Evolutionary conservation across 1,140 invertebrate genomes (phyloP).

Genomic region (Phocides pigmalion): DNA sequence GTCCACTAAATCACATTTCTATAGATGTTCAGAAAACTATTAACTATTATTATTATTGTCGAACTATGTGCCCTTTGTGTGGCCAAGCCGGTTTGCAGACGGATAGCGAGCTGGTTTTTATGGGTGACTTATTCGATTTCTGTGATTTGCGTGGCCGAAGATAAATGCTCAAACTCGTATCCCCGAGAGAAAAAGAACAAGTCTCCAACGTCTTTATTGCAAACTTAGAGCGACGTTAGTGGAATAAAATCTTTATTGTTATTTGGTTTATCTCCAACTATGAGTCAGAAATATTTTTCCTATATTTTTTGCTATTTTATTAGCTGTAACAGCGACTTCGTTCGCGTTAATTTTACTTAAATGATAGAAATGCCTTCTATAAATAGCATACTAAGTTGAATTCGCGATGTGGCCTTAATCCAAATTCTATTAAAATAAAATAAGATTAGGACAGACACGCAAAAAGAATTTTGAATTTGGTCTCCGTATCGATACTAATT

Average conservation of each 20-base stretch:
- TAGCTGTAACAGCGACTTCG: no score
- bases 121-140: constrained; percentile 52
- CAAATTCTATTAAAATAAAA: no score
- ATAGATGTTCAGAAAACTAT: constrained; percentile 78
- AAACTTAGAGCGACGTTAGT: not conserved
- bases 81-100: constrained; percentile 39
- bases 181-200: constrained; percentile 6
- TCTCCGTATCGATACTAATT: no score
- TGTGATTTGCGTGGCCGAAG: constrained; percentile 56
- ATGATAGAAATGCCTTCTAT: no score
- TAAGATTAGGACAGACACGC: no score
- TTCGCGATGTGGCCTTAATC: no score
- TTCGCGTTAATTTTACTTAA: no score
- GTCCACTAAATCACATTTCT: constrained; percentile 76
- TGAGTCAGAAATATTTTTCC: not conserved
- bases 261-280: not conserved
- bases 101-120: constrained; percentile 52
- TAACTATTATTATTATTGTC: constrained; percentile 78
- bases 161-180: constrained; percentile 39
- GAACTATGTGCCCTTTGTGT: constrained; percentile 67
- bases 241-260: not conserved
- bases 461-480: no score
- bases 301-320: not conserved
- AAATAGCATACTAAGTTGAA: no score
- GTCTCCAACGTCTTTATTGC: not conserved